phyloP scores from a whole-genome alignment of 2,113 vertebrate genomes.

The Podilymbus podiceps region DNA sequence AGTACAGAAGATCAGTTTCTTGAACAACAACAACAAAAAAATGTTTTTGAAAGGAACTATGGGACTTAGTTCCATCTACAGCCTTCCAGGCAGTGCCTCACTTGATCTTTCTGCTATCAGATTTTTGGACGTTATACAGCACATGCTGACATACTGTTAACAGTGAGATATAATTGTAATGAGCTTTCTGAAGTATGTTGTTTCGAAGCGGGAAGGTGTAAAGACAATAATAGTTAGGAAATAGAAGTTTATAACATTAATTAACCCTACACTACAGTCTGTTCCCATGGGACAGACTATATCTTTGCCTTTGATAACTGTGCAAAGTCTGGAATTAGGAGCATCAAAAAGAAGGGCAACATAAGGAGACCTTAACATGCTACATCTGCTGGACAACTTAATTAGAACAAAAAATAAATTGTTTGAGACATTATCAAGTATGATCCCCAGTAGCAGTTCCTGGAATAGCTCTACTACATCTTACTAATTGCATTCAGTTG shows the following conservation, averaged over 20 bases:
- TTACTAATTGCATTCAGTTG: background rate
- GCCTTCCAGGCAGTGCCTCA: background rate
- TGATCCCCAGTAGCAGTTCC: background rate
- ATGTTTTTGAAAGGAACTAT: background rate
- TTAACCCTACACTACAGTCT: background rate
- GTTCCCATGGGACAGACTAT: background rate
- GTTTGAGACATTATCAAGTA: background rate
- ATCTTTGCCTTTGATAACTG: background rate
- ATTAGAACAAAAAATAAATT: background rate
- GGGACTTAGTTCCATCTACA: background rate
- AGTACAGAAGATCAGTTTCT: background rate
- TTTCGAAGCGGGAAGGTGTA: background rate
- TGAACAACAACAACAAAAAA: background rate
- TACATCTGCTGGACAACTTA: slow-evolving; percentile 13
- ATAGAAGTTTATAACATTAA: background rate
- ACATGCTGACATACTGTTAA: background rate
- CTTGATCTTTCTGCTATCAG: background rate
- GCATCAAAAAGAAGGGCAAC: background rate
- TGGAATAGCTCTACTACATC: background rate
- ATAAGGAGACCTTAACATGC: background rate
- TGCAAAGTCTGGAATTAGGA: background rate
- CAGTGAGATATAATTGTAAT: background rate
- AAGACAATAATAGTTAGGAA: background rate
- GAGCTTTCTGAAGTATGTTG: background rate
- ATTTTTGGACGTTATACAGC: background rate